Percentiles rank a stretch among this genome's conserved stretches.
These are phyloP conservation scores for Sarcophaga rosellei DNA, from an alignment of 2,888 invertebrate species.

Conservation along the genomic window DNA sequence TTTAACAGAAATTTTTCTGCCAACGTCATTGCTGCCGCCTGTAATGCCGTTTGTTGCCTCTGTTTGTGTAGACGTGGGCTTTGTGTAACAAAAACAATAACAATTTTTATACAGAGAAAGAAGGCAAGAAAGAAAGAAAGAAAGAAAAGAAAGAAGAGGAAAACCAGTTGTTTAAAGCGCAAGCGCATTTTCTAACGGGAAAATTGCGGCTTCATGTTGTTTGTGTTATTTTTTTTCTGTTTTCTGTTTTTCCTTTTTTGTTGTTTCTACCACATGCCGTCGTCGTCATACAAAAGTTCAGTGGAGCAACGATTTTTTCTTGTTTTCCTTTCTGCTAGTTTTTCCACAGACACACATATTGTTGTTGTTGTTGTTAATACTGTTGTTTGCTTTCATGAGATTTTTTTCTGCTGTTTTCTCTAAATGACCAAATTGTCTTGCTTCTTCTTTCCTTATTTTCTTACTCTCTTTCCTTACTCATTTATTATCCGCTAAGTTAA, in stretches of 20 bases:
- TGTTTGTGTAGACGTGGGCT: slow-evolving; percentile 56
- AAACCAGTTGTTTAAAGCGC: slow-evolving; percentile 64
- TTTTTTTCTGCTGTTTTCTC: slow-evolving; percentile 43
- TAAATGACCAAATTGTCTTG: slow-evolving; percentile 56
- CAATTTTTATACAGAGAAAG: neutral
- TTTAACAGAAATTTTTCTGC: slow-evolving; percentile 52
- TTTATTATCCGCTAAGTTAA: slow-evolving; percentile 54
- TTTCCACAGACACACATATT: slow-evolving; percentile 48
- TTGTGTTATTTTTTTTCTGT: slow-evolving; percentile 9
- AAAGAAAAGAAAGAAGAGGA: slow-evolving; percentile 20
- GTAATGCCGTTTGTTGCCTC: slow-evolving; percentile 45
- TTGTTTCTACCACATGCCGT: slow-evolving; percentile 51
- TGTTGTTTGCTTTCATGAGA: neutral
- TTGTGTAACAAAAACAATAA: slow-evolving; percentile 43
- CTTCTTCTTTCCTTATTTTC: no score
- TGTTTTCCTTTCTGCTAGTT: slow-evolving; percentile 27
- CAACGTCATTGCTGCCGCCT: slow-evolving; percentile 43
- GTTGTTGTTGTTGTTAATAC: slow-evolving; percentile 31
- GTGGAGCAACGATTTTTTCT: slow-evolving; percentile 66
- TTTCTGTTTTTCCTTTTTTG: neutral
- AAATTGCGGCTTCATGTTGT: slow-evolving; percentile 15
- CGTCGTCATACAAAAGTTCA: slow-evolving; percentile 64
- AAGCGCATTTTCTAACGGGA: slow-evolving; percentile 68
- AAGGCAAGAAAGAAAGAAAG: neutral
- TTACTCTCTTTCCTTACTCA: neutral